phyloP scores from a whole-genome alignment of 2,888 invertebrate genomes.

The Dromius quadrimaculatus region DNA sequence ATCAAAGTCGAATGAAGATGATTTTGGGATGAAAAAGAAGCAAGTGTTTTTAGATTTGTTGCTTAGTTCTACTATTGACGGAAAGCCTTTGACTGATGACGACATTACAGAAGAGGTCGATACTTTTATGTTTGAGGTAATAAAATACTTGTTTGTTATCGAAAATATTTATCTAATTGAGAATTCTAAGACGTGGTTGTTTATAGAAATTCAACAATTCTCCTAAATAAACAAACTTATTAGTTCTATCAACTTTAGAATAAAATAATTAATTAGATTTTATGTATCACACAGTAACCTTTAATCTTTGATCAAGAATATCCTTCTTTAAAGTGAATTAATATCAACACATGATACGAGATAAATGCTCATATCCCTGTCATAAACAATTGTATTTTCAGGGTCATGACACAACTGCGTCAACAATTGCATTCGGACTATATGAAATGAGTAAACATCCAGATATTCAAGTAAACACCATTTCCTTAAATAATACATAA shows the following conservation, averaged over 20 bases:
- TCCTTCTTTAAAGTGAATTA: no score
- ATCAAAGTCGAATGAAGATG: conserved; percentile 50
- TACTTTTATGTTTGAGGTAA: conserved; percentile 79
- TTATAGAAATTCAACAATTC: no score
- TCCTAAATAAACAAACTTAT: background rate
- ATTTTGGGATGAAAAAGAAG: conserved; percentile 71
- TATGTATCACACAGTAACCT: background rate
- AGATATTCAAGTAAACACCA: conserved; percentile 67
- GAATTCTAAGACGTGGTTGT: no score
- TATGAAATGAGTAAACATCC: conserved; percentile 66
- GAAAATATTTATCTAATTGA: background rate
- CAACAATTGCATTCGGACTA: conserved; percentile 42
- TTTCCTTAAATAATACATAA: background rate
- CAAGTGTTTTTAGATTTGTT: conserved; percentile 77
- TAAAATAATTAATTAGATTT: background rate
- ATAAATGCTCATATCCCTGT: no score
- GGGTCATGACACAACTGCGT: conserved; percentile 48
- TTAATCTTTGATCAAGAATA: no score
- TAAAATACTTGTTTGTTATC: background rate
- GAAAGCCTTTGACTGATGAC: conserved; percentile 70
- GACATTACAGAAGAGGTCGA: conserved; percentile 78
- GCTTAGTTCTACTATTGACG: conserved; percentile 72
- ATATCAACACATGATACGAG: background rate
- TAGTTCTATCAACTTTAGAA: background rate
- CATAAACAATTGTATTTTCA: no score